These are phyloP conservation scores for Trichomalopsis sarcophagae DNA, from an alignment of 1,140 invertebrate genomes.

Conservation along the genomic window DNA sequence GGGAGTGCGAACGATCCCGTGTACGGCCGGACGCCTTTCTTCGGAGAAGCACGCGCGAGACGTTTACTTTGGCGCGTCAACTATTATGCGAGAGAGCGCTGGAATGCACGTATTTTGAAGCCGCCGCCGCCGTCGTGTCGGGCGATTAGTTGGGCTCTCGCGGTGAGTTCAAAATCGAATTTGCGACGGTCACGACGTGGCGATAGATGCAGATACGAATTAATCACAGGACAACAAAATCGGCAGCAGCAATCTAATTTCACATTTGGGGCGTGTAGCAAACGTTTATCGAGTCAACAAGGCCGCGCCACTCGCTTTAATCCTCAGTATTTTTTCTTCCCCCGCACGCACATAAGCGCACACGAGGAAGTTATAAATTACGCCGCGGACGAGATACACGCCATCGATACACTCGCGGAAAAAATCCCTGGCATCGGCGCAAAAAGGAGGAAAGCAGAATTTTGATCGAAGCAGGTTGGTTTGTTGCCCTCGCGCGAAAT, in stretches of 20 bases:
- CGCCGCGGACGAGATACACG: background rate
- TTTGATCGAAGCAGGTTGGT: slow-evolving; percentile 21
- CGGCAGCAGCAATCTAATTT: background rate
- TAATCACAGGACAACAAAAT: no score
- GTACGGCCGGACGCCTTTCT: slow-evolving; percentile 6
- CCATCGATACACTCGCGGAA: background rate
- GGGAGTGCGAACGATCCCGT: background rate
- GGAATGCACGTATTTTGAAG: background rate
- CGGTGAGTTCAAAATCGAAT: no score
- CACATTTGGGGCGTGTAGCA: background rate
- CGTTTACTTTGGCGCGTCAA: slow-evolving; percentile 33
- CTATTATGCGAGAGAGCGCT: background rate
- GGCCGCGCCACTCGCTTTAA: background rate
- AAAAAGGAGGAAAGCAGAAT: slow-evolving; percentile 4
- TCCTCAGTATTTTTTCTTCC: background rate
- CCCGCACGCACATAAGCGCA: background rate
- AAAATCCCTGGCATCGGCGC: background rate
- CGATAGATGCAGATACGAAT: no score
- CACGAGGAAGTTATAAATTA: background rate
- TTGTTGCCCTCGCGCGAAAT: slow-evolving; percentile 9
- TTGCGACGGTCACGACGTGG: no score
- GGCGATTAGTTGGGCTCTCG: no score
- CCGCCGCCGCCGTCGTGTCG: no score
- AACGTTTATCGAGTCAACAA: background rate
- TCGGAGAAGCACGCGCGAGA: slow-evolving; percentile 26